A percentile compares a stretch with the other conserved stretches of the same genome.
These are phyloP conservation scores for Neelides sp. DNA, from an alignment of 1,140 invertebrate genomes.

Conservation along the genomic window DNA sequence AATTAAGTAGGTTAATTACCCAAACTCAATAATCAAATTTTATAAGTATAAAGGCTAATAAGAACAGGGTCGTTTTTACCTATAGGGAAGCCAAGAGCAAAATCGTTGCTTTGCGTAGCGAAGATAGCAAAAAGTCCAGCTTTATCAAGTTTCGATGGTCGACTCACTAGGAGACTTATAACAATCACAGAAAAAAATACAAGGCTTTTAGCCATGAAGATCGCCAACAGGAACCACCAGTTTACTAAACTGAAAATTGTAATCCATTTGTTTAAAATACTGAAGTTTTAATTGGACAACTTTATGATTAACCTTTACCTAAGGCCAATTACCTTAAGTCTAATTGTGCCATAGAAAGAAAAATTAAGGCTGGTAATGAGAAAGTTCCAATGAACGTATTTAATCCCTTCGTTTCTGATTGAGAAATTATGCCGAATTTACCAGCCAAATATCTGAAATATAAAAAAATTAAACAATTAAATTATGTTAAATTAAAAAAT, in stretches of 20 bases:
- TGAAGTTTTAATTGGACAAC: background rate
- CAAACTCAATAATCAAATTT: background rate
- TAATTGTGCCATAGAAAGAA: slow-evolving; percentile 72
- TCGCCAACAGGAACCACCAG: slow-evolving; percentile 75
- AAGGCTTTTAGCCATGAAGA: slow-evolving; percentile 70
- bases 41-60: background rate
- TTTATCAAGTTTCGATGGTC: slow-evolving; percentile 63
- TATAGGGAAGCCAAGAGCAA: slow-evolving; percentile 92
- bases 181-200: slow-evolving; percentile 72
- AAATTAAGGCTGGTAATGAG: slow-evolving; percentile 80
- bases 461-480: slow-evolving; percentile 31
- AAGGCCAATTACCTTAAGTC: slow-evolving; percentile 58
- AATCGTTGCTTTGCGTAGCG: slow-evolving; percentile 94
- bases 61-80: slow-evolving; percentile 48
- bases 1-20: slow-evolving; percentile 10
- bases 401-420: slow-evolving; percentile 76
- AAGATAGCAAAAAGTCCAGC: slow-evolving; percentile 89
- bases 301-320: too few relatives aligned
- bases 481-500: background rate
- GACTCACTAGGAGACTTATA: slow-evolving; percentile 62
- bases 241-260: slow-evolving; percentile 49
- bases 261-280: background rate
- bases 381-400: slow-evolving; percentile 88
- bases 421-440: slow-evolving; percentile 65
- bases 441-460: slow-evolving; percentile 73